Base-by-base conservation (phyloP, 2,113 vertebrate genomes). In the Anarhynchus alexandrinus region DNA sequence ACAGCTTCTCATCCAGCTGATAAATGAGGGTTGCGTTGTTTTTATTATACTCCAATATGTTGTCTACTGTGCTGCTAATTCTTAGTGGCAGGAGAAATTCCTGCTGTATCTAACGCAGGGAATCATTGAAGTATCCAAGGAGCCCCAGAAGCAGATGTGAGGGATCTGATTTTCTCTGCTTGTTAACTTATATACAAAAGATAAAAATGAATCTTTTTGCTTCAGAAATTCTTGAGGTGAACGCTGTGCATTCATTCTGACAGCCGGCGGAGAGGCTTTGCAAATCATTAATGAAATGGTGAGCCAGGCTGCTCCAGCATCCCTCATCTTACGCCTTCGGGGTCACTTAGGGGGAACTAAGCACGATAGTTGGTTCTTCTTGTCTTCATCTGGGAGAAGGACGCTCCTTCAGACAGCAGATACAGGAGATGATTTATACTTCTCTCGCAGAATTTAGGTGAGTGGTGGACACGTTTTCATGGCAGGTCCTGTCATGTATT, bases 141-240 rank as follows among this genome's bases (percentile, higher is more conserved):
- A 51, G 36, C 70, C 77, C 49, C 86, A 71, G 78, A 70, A 94
- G 73, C 89, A 95, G 86, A 84, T 89, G 70, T 36, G 93, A 86
- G 77, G 49, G 38, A 36, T 71, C 64, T 67, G 93, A 95, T 94
- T 88, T 95, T 91, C 80, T 94, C 93, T 82, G 91, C 91, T 94
- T 92, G 87, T 95, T 95, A 80, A 91, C 89, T 94, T 49, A 20
- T 1, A 29, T 42, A 86, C 38, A 43, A 26, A 82, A 94, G 80
- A 57, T 51, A 82, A 95, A 95, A 91, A 71, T 22, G 15, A 69
- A 45, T 77, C 55, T 74, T 71, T 40, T 79, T 86, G 65, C 83
- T 91, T 74, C 38, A 59, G 69, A 94, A 93, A 36, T 91, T 91
- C 43, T 58, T n/a, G 91, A 93, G 77, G 52, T 45, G 34, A 6